phyloP scores from a whole-genome alignment of 2,113 vertebrate genomes.

The Piprites chloris region DNA sequence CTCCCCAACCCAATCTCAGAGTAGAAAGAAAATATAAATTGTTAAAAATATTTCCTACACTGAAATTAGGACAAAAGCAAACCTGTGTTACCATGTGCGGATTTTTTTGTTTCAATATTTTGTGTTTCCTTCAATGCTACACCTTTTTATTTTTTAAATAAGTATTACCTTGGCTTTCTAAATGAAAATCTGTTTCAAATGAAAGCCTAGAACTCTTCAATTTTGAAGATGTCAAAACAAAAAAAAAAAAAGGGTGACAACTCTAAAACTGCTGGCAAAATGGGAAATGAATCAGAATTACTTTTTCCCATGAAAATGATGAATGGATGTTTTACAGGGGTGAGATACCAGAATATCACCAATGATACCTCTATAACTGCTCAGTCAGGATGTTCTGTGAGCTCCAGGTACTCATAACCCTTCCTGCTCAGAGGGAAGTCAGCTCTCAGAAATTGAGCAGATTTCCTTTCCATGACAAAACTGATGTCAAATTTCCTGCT shows the following conservation, averaged over 20 bases:
- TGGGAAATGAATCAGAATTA: not conserved
- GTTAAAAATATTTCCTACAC: not conserved
- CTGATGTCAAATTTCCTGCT: not conserved
- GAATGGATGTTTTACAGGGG: not conserved
- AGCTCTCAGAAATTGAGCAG: not conserved
- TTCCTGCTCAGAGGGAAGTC: not conserved
- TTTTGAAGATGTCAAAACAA: not conserved
- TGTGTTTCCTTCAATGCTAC: not conserved
- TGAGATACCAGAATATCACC: not conserved
- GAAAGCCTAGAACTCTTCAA: not conserved
- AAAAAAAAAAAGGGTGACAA: not conserved
- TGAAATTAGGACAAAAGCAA: not conserved
- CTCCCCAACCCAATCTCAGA: rapidly evolving
- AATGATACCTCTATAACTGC: not conserved
- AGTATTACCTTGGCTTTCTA: not conserved
- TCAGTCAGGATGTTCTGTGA: not conserved
- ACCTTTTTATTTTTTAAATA: not conserved
- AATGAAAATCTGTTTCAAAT: not conserved
- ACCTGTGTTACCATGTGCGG: not conserved
- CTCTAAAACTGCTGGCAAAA: not conserved
- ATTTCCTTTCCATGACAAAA: not conserved
- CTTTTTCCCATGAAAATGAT: not conserved
- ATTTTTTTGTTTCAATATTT: not conserved
- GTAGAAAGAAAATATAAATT: not conserved
- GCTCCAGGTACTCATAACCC: not conserved